Evolutionary conservation across 2,113 vertebrate species (phyloP).

Genomic region (Rhodinocichla rosea): DNA sequence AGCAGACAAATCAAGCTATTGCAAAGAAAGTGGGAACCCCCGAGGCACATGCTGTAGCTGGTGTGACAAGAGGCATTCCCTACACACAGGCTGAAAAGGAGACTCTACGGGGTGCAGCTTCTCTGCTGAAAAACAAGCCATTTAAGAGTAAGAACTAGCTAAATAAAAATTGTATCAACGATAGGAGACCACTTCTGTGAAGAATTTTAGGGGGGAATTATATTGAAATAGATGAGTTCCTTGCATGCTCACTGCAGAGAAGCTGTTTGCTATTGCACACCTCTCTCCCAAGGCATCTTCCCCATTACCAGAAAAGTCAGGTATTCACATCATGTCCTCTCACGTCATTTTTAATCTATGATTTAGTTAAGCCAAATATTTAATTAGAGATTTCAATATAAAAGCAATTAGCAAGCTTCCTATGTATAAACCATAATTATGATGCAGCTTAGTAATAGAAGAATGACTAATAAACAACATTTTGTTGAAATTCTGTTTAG

Average conservation of each 20-base stretch:
- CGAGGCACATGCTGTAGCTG: not conserved
- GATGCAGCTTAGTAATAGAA: not conserved
- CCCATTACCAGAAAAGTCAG: not conserved
- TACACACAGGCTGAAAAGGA: not conserved
- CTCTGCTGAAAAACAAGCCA: not conserved
- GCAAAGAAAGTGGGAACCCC: not conserved
- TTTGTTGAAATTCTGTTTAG: not conserved
- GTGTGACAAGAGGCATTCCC: not conserved
- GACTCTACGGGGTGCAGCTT: not conserved
- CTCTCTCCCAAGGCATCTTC: not conserved
- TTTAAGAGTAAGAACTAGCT: not conserved
- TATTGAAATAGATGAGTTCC: not conserved
- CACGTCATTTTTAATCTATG: not conserved
- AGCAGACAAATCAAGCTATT: not conserved
- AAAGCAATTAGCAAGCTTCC: conserved; percentile 48
- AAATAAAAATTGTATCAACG: not conserved
- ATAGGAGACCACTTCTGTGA: not conserved
- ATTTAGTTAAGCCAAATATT: conserved; percentile 41
- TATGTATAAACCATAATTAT: conserved; percentile 14
- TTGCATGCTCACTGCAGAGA: not conserved
- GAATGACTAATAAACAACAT: conserved; percentile 24
- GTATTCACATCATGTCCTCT: not conserved
- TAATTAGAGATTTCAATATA: conserved; percentile 40
- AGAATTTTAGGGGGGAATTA: not conserved
- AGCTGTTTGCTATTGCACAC: not conserved